phyloP scores from a whole-genome alignment of 2,113 vertebrate species.

The Propithecus coquereli region DNA sequence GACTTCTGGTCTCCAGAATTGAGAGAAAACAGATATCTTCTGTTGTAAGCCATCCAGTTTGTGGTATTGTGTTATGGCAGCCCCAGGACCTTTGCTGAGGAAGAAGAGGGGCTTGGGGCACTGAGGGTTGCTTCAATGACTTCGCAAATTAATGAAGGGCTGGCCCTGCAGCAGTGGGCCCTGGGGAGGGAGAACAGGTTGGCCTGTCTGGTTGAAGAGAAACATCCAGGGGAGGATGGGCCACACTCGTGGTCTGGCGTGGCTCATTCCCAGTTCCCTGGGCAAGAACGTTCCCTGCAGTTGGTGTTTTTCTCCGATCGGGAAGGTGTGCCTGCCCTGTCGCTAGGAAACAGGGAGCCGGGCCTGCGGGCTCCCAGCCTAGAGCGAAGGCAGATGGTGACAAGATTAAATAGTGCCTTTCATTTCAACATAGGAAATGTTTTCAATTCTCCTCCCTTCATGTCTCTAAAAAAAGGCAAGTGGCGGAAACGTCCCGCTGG shows the following conservation, averaged over 20 bases:
- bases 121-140: not conserved
- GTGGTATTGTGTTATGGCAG: not conserved
- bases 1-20: not conserved
- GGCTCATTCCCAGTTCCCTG: not conserved
- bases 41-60: not conserved
- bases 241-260: not conserved
- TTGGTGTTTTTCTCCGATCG: not conserved
- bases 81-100: not conserved
- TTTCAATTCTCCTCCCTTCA: constrained; percentile 66
- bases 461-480: constrained; percentile 74
- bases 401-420: constrained; percentile 76
- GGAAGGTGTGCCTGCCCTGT: constrained; percentile 62
- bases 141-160: not conserved
- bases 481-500: constrained; percentile 62
- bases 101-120: not conserved
- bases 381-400: constrained; percentile 70
- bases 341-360: constrained; percentile 67
- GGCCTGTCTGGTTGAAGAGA: not conserved
- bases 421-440: constrained; percentile 70
- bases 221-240: not conserved
- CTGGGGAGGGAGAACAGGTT: not conserved
- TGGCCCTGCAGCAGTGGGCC: not conserved
- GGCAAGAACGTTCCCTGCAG: not conserved
- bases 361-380: constrained; percentile 60
- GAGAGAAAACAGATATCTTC: not conserved